Conservation (phyloP, 2,797 vertebrate genomes). For the Gorsachius magnificus region DNA sequence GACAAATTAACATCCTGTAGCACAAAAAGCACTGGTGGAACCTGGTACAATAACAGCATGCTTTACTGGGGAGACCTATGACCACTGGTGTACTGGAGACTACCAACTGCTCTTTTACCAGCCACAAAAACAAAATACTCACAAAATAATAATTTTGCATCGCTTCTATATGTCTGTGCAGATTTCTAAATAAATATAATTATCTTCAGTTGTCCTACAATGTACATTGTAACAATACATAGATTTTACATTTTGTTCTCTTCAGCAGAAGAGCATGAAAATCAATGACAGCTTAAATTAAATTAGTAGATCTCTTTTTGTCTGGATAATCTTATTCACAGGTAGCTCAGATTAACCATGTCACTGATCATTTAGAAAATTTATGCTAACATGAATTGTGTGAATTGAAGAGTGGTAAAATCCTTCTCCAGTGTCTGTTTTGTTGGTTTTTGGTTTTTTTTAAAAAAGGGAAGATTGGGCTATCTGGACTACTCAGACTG, state of each 20-base stretch:
- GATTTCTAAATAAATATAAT: not conserved
- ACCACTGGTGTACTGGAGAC: not conserved
- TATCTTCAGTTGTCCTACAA: not conserved
- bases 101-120: not conserved
- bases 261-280: not conserved
- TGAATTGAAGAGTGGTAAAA: not conserved
- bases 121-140: not conserved
- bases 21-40: not conserved
- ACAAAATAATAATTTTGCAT: not conserved
- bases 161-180: not conserved
- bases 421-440: not conserved
- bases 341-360: not conserved
- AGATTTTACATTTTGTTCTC: not conserved
- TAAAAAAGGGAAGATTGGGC: not conserved
- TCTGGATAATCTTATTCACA: not conserved
- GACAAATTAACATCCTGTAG: not conserved
- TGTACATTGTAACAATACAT: not conserved
- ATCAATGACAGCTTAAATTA: not conserved
- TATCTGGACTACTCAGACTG: not conserved
- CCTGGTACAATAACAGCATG: not conserved
- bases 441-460: not conserved
- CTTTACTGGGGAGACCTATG: not conserved
- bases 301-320: not conserved
- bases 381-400: not conserved
- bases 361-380: not conserved